These are phyloP conservation scores for Leucophora obtusa DNA, from an alignment of 2,888 invertebrate genomes.

Conservation along the genomic window DNA sequence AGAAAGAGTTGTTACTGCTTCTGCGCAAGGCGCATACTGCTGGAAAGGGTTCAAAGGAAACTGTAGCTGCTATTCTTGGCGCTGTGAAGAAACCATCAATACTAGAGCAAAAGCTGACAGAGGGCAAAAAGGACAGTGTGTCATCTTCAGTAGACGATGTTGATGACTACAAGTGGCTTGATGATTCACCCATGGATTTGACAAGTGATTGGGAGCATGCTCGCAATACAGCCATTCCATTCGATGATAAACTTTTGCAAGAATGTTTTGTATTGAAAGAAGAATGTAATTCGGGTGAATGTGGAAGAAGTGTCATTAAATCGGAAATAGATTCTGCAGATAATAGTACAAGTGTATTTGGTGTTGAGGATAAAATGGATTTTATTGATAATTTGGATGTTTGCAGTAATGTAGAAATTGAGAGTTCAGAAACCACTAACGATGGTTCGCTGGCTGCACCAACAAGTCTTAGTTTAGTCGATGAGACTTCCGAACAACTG, in stretches of 20 bases:
- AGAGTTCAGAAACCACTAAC: constrained; percentile 71
- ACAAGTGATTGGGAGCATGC: constrained; percentile 81
- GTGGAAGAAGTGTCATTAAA: constrained; percentile 65
- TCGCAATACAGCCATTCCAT: constrained; percentile 80
- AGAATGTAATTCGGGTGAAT: constrained; percentile 12
- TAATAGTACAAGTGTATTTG: constrained; percentile 39
- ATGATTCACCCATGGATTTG: constrained; percentile 75
- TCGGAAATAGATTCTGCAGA: constrained; percentile 64
- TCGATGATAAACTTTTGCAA: constrained; percentile 68
- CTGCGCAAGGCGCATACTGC: constrained; percentile 83
- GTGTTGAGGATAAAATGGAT: constrained; percentile 72
- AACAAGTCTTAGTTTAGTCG: constrained; percentile 37
- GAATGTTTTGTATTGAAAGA: constrained; percentile 66
- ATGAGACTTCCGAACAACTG: constrained; percentile 46
- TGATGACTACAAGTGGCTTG: constrained; percentile 71
- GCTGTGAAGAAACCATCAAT: constrained; percentile 83
- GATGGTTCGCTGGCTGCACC: constrained; percentile 69
- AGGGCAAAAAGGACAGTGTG: constrained; percentile 78
- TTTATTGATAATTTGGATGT: constrained; percentile 75
- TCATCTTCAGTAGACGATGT: constrained; percentile 70
- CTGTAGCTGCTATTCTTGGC: constrained; percentile 78
- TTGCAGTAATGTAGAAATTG: constrained; percentile 76
- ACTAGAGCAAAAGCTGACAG: constrained; percentile 84
- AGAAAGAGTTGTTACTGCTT: constrained; percentile 83
- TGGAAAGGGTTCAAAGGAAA: constrained; percentile 79